Percentiles rank a stretch among this genome's conserved stretches.
These are phyloP conservation scores for Lampris incognitus DNA, from an alignment of 2,113 vertebrate genomes.

Conservation along the genomic window DNA sequence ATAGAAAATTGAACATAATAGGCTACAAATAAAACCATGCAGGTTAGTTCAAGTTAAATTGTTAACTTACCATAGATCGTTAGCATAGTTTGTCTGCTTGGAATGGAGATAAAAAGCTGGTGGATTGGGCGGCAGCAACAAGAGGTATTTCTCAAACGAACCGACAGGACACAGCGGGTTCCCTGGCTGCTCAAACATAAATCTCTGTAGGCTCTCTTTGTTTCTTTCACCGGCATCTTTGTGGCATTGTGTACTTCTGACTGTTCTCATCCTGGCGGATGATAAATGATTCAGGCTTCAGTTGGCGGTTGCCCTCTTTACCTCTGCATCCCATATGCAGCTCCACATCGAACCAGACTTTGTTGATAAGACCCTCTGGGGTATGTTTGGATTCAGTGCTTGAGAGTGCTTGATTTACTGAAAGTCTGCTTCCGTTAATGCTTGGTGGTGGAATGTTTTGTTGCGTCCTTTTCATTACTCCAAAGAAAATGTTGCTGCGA, in stretches of 20 bases:
- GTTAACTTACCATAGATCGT: background rate
- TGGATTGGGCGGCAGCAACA: too few species aligned
- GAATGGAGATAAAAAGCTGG: background rate
- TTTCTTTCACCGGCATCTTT: background rate
- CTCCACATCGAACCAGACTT: constrained; percentile 42
- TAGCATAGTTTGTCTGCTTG: too few species aligned
- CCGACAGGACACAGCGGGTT: too few species aligned
- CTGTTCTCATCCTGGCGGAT: too few species aligned
- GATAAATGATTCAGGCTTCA: too few species aligned
- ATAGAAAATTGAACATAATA: background rate
- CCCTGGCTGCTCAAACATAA: constrained; percentile 1
- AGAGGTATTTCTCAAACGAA: too few species aligned
- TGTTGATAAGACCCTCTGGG: constrained; percentile 13
- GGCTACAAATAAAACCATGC: too few species aligned
- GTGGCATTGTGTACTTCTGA: too few species aligned
- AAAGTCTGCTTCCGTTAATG: constrained; percentile 15
- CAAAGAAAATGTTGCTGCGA: background rate
- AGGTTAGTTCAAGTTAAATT: background rate
- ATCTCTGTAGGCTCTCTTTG: background rate
- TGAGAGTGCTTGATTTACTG: constrained; percentile 7
- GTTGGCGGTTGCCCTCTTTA: too few species aligned
- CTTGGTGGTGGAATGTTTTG: constrained; percentile 4
- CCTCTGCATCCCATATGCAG: constrained; percentile 20
- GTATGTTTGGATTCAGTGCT: constrained; percentile 7
- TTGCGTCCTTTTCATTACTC: constrained; percentile 11